Percentiles rank a stretch among this genome's conserved stretches.
These are phyloP conservation scores for Apodemia hepburni DNA, from an alignment of 2,888 invertebrate species.

Conservation along the genomic window DNA sequence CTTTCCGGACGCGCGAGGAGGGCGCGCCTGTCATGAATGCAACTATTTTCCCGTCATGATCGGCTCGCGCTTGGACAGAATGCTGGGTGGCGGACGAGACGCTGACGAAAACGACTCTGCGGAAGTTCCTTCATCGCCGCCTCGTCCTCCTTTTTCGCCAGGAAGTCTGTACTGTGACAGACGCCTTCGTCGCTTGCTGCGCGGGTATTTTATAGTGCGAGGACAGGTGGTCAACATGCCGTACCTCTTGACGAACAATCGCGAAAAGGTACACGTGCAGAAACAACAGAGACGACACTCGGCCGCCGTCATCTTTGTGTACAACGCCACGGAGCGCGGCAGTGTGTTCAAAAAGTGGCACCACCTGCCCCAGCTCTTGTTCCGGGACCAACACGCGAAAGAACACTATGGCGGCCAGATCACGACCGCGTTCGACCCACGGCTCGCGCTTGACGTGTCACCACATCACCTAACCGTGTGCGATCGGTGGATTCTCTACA, in stretches of 20 bases:
- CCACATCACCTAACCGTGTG: constrained; percentile 10
- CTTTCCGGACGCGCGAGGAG: too few relatives aligned
- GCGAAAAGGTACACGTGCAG: constrained; percentile 13
- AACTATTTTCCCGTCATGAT: too few relatives aligned
- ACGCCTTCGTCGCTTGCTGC: background rate
- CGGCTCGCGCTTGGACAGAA: too few relatives aligned
- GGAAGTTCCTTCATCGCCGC: too few relatives aligned
- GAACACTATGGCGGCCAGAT: constrained; percentile 6
- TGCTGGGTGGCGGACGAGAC: too few relatives aligned
- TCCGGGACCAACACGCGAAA: constrained; percentile 5
- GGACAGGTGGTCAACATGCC: constrained; percentile 15
- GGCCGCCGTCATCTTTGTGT: background rate
- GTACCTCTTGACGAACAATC: constrained; percentile 10
- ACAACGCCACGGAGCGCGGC: background rate
- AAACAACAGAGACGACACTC: constrained; percentile 11
- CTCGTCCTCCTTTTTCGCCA: background rate
- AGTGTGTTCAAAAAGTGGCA: constrained; percentile 11
- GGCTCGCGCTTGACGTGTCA: constrained; percentile 12
- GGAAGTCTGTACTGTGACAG: constrained; percentile 15
- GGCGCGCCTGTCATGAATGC: too few relatives aligned
- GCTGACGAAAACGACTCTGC: too few relatives aligned
- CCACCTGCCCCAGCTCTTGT: constrained; percentile 10
- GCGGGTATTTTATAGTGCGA: constrained; percentile 14
- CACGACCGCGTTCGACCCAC: constrained; percentile 13
- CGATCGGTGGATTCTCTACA: constrained; percentile 13